Evolutionary conservation across 1,140 invertebrate genomes (phyloP), one percentile per base, ranked within the genome.

Genomic region (Apis mellifera): DNA sequence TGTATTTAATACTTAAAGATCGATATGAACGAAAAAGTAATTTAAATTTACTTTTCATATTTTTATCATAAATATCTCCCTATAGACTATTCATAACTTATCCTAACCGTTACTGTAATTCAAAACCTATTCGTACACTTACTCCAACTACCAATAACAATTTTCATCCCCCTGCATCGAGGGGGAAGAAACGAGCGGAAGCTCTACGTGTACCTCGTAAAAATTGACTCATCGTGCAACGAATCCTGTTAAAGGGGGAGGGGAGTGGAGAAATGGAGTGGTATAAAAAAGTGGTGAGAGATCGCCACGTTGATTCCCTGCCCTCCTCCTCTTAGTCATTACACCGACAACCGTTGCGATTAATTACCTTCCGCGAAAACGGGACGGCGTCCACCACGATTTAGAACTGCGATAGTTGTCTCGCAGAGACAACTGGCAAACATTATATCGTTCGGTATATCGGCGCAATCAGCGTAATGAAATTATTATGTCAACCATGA

Each of bases 321-420:
- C 59, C 69, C 2, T 11, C 11, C 2, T 11, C 11, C 60, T 83
- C 72, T 86, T 86, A 87, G 85, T 87, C 85, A 86, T 84, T 69
- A 7, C 52, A 42, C 32, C 32, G 77, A 78, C 62, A 84, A 83
- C 52, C 64, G 82, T 71, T 59, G 64, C 75, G 85, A 87, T 87
- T 86, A 87, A 86, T 87, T 87, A 86, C 72, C 62, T 84, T 87
- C 86, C 74, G 77, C 81, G 81, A 87, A 87, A 75, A 64, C 84
- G 70, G 52, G 11, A 68, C 48, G 65, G 68, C 62, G 68, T 17
- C 48, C 55, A 71, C 48, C 55, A 71, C 71, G 57, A 76, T 75
- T 57, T 54, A 65, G 55, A 66, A 7, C 84, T 32, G 73, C 57
- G 79, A 83, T 86, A 86, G 78, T 71, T 59, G 55, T 19, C n/a